Evolutionary conservation across 2,113 vertebrate species (phyloP).

Genomic region (Melanostigma gelatinosum): DNA sequence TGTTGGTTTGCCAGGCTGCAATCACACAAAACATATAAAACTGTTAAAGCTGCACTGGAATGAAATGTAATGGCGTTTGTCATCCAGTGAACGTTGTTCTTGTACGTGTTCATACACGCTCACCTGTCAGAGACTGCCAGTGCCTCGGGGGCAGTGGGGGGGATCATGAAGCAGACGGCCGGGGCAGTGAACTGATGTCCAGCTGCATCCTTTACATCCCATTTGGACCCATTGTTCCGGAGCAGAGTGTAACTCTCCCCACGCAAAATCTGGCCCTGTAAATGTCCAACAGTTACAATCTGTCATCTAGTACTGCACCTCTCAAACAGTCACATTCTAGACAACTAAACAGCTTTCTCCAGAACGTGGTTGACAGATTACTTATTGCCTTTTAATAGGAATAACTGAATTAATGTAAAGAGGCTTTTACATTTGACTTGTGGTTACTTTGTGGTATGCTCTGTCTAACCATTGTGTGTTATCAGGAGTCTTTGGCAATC

Average conservation of each 20-base stretch:
- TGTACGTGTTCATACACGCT: slow-evolving; percentile 41
- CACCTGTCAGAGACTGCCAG: slow-evolving; percentile 88
- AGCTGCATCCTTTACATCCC: slow-evolving; percentile 88
- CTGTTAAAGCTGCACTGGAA: neutral
- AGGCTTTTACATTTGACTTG: neutral
- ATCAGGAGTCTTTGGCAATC: no score
- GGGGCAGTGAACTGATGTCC: slow-evolving; percentile 86
- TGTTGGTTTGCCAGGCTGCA: slow-evolving; percentile 87
- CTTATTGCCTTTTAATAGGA: neutral
- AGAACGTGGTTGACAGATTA: neutral
- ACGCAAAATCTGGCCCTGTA: slow-evolving; percentile 88
- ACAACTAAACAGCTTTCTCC: neutral
- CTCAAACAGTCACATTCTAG: neutral
- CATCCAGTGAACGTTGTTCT: neutral
- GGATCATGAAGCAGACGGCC: slow-evolving; percentile 92
- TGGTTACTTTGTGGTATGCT: neutral
- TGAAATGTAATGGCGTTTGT: neutral
- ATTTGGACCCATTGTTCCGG: slow-evolving; percentile 85
- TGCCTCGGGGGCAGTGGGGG: slow-evolving; percentile 89
- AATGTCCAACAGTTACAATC: neutral
- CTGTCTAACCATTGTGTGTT: neutral
- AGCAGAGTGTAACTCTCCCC: slow-evolving; percentile 91
- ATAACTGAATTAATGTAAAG: neutral
- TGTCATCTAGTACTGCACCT: neutral
- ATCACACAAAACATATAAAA: neutral